phyloP scores from a whole-genome alignment of 2,113 vertebrate genomes.

The Axis porcinus region DNA sequence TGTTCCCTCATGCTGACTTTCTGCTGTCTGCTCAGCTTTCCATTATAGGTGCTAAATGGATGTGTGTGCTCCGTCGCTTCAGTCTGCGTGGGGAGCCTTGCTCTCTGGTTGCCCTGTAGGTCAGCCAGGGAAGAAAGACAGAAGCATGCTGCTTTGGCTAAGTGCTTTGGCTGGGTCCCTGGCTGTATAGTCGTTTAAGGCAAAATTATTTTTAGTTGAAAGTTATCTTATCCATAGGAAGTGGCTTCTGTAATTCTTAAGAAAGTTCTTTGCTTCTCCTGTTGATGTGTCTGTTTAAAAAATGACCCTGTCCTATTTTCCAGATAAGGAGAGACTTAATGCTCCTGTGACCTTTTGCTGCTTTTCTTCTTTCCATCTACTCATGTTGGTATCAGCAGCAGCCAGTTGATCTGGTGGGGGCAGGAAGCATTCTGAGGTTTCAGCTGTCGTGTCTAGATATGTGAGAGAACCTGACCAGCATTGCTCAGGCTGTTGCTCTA shows the following conservation, averaged over 20 bases:
- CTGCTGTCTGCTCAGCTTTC: background rate
- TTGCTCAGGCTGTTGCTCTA: background rate
- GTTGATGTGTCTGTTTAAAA: background rate
- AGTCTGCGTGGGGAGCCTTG: background rate
- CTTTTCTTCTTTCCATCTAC: background rate
- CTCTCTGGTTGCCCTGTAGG: background rate
- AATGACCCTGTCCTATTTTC: background rate
- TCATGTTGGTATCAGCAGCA: background rate
- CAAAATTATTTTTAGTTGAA: background rate
- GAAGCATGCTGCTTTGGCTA: background rate
- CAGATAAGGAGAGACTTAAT: background rate
- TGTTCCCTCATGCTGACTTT: fast-evolving
- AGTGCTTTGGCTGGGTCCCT: background rate
- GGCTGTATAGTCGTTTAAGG: background rate
- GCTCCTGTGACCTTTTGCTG: background rate
- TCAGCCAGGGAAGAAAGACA: background rate
- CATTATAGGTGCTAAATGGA: fast-evolving
- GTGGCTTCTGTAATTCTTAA: background rate
- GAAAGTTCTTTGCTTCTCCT: background rate
- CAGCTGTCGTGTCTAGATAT: background rate
- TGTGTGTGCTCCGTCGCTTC: background rate
- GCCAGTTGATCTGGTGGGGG: background rate
- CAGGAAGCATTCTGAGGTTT: background rate
- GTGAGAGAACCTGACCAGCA: background rate
- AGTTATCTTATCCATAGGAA: background rate